Conservation (phyloP, 2,113 vertebrate species). For the Taurulus bubalis region DNA sequence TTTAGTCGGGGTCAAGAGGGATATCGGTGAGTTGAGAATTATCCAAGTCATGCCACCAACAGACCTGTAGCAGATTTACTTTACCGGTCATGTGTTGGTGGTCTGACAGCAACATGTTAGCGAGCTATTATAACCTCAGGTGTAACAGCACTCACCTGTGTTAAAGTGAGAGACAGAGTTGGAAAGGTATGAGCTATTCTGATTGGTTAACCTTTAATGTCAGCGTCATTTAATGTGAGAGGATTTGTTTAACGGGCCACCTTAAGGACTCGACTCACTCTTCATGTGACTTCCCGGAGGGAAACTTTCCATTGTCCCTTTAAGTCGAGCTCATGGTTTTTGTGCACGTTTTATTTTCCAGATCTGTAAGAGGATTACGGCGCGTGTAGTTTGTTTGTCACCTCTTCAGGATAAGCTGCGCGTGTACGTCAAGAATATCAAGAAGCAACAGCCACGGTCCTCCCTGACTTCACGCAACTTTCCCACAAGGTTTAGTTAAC, state of each 20-base stretch:
- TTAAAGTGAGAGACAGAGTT: background rate
- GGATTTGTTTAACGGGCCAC: background rate
- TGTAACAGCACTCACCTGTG: background rate
- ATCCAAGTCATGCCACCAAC: constrained; percentile 52
- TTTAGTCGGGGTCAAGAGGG: constrained; percentile 42
- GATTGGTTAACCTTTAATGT: background rate
- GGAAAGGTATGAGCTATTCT: background rate
- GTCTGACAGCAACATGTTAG: background rate
- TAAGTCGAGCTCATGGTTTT: constrained; percentile 36
- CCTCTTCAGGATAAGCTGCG: constrained; percentile 6
- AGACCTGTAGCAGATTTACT: constrained; percentile 43
- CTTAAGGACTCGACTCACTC: constrained; percentile 18
- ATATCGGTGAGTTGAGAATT: constrained; percentile 35
- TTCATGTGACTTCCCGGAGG: constrained; percentile 49
- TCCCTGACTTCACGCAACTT: background rate
- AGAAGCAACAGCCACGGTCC: background rate
- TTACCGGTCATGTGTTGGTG: constrained; percentile 41
- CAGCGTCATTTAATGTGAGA: background rate
- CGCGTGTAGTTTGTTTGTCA: constrained; percentile 53
- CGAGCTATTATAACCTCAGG: background rate
- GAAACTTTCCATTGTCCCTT: constrained; percentile 54
- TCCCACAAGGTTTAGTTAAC: background rate
- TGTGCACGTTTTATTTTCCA: constrained; percentile 49
- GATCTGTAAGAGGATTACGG: constrained; percentile 66
- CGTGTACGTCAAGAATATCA: background rate